Conservation (phyloP, 2,888 invertebrate genomes). For the Elysia crispata region DNA sequence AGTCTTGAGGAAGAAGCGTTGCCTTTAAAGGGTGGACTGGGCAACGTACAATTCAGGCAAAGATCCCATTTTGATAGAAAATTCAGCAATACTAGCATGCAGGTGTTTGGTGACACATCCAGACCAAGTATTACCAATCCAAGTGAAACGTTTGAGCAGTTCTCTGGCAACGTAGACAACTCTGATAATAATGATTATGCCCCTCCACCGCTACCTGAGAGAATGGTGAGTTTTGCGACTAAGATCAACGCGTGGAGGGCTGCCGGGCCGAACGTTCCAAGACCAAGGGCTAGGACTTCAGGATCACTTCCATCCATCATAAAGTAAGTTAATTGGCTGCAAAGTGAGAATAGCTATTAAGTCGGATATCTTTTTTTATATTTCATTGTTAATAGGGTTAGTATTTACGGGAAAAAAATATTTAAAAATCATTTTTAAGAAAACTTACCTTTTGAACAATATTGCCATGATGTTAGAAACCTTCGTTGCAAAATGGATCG, state of each 20-base stretch:
- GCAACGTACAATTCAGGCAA: no score
- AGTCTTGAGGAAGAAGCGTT: no score
- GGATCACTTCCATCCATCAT: not conserved
- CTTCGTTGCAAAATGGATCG: no score
- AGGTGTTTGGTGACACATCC: not conserved
- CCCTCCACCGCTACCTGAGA: not conserved
- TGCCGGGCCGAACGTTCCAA: not conserved
- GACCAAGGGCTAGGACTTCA: not conserved
- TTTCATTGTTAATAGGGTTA: no score
- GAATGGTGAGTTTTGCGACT: not conserved
- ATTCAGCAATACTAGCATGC: not conserved
- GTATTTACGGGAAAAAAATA: no score
- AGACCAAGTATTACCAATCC: not conserved
- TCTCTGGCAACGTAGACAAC: not conserved
- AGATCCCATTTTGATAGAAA: not conserved
- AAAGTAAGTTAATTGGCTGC: no score
- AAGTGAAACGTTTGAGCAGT: not conserved
- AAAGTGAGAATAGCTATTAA: no score
- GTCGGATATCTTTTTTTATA: no score
- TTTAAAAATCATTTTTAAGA: no score
- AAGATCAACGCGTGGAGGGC: conserved; percentile 14
- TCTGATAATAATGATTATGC: not conserved
- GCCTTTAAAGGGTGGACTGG: no score
- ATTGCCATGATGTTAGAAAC: no score
- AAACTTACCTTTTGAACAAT: no score